A percentile compares a stretch with the other conserved stretches of the same genome.
These are phyloP conservation scores for Proales similis DNA, from an alignment of 1,140 invertebrate species.

Conservation along the genomic window DNA sequence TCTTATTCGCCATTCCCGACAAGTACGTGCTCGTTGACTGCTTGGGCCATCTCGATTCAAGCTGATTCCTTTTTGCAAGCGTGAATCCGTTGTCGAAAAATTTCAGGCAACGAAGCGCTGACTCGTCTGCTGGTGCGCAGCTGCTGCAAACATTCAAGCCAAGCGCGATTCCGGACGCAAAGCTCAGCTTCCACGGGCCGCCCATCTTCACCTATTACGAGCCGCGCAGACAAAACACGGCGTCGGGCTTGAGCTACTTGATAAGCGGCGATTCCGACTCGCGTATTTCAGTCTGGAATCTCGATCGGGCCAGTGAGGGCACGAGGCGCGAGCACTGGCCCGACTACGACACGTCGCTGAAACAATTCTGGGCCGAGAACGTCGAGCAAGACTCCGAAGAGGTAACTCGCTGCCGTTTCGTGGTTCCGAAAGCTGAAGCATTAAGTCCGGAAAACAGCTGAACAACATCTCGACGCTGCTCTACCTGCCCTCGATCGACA, in stretches of 20 bases:
- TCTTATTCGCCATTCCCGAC: constrained; percentile 10
- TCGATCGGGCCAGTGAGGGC: not conserved
- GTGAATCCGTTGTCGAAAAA: constrained; percentile 24
- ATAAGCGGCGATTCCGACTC: constrained; percentile 3
- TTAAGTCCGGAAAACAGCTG: constrained; percentile 50
- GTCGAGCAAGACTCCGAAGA: constrained; percentile 60
- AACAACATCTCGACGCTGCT: constrained; percentile 48
- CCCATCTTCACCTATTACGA: constrained; percentile 18
- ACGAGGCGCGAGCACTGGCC: not conserved
- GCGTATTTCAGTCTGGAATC: constrained; percentile 17
- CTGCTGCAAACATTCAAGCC: not conserved
- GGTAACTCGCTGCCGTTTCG: not conserved
- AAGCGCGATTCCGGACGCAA: not conserved
- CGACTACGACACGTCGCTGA: constrained; percentile 42
- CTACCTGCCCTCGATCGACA: constrained; percentile 81
- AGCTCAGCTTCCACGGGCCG: not conserved
- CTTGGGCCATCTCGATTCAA: not conserved
- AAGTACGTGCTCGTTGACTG: not conserved
- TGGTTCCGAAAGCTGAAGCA: not conserved
- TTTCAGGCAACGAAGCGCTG: not conserved
- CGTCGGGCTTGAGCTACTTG: not conserved
- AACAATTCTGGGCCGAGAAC: constrained; percentile 62
- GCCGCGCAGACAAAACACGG: not conserved
- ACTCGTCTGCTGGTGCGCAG: not conserved
- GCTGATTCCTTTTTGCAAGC: not conserved